Conservation (phyloP, 1,140 invertebrate species). For the Pararge aegeria region DNA sequence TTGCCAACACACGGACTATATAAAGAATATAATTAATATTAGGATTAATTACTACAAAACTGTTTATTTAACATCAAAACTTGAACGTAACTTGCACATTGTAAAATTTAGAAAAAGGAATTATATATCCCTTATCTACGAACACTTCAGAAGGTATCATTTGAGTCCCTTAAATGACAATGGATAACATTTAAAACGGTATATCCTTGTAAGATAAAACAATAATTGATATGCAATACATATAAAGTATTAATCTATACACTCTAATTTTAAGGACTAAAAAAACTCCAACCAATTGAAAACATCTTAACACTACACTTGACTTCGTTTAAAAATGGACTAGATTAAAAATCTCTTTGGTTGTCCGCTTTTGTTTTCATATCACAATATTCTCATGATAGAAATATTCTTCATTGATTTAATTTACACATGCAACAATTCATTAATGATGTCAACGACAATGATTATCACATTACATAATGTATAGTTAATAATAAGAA, state of each 20-base stretch:
- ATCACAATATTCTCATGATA: slow-evolving; percentile 4
- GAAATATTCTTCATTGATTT: too few species aligned
- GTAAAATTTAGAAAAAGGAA: not conserved
- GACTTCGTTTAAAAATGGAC: not conserved
- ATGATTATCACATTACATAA: not conserved
- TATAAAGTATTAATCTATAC: not conserved
- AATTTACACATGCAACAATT: too few species aligned
- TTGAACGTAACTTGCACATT: not conserved
- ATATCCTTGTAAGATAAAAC: not conserved
- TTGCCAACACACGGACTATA: not conserved
- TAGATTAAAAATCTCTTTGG: slow-evolving; percentile 6
- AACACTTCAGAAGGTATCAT: slow-evolving; percentile 7
- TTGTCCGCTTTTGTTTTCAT: not conserved
- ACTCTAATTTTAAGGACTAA: not conserved
- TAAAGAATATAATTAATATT: not conserved
- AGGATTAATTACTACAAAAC: not conserved
- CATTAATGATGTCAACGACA: not conserved
- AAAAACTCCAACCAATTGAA: not conserved
- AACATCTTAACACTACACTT: not conserved
- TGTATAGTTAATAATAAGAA: not conserved
- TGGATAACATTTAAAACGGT: not conserved
- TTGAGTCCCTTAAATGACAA: not conserved
- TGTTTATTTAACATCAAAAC: not conserved
- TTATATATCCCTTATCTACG: not conserved
- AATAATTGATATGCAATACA: slow-evolving; percentile 2